Evolutionary conservation across 2,797 vertebrate species (phyloP).

Genomic region (Melanotaenia trifasciata): DNA sequence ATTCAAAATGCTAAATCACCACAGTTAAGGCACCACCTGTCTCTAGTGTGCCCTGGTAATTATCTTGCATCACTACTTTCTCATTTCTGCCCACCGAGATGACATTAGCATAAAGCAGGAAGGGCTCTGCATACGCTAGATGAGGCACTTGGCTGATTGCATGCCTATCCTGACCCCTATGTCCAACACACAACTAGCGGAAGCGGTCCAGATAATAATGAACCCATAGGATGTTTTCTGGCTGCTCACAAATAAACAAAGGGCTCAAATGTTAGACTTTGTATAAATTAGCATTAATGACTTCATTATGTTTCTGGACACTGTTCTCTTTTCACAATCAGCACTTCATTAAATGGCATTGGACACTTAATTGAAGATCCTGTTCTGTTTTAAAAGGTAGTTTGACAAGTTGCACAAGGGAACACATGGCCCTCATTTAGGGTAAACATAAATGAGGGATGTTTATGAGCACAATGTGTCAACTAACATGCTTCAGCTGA

Average conservation of each 20-base stretch:
- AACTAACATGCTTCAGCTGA: slow-evolving; percentile 32
- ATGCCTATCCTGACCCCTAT: slow-evolving; percentile 67
- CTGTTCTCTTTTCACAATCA: slow-evolving; percentile 70
- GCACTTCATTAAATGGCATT: slow-evolving; percentile 77
- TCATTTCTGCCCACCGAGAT: slow-evolving; percentile 75
- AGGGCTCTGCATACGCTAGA: slow-evolving; percentile 62
- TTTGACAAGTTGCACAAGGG: slow-evolving; percentile 69
- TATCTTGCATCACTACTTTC: slow-evolving; percentile 76
- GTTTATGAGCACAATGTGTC: slow-evolving; percentile 60
- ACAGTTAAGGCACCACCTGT: slow-evolving; percentile 75
- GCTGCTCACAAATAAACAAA: slow-evolving; percentile 80
- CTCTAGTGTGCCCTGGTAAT: slow-evolving; percentile 76
- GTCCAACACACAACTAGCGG: slow-evolving; percentile 67
- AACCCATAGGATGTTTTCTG: slow-evolving; percentile 78
- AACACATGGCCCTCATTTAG: slow-evolving; percentile 63
- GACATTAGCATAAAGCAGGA: slow-evolving; percentile 76
- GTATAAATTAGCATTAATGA: slow-evolving; percentile 84
- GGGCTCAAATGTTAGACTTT: slow-evolving; percentile 80
- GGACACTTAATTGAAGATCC: slow-evolving; percentile 80
- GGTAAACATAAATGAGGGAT: slow-evolving; percentile 52
- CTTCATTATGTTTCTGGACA: slow-evolving; percentile 77
- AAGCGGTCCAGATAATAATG: slow-evolving; percentile 73
- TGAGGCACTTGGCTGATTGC: slow-evolving; percentile 71
- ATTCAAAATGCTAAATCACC: slow-evolving; percentile 76
- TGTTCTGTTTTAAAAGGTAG: slow-evolving; percentile 72